A percentile compares a stretch with the other conserved stretches of the same genome.
Conservation (phyloP, 2,113 vertebrate species). For the Polyodon spathula region DNA sequence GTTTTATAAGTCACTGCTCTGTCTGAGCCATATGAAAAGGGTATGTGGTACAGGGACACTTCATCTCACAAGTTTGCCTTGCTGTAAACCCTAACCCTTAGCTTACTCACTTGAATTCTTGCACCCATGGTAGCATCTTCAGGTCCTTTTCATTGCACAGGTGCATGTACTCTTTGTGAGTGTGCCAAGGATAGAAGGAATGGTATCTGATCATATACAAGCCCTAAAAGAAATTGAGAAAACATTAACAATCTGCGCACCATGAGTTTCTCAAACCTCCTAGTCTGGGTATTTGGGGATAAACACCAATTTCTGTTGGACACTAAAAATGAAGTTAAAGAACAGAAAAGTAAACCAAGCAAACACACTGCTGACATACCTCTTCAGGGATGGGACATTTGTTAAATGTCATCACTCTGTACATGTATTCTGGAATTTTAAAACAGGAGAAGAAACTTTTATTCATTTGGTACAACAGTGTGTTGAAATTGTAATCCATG, state of each 20-base stretch:
- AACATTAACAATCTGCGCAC: too few species aligned
- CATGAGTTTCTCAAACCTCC: too few species aligned
- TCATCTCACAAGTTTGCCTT: too few species aligned
- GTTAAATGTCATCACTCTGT: conserved; percentile 79
- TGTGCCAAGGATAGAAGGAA: conserved; percentile 95
- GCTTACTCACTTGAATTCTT: conserved; percentile 79
- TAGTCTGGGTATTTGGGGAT: neutral
- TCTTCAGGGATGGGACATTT: conserved; percentile 68
- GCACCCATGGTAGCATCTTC: conserved; percentile 76
- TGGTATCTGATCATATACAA: conserved; percentile 85
- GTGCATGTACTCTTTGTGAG: conserved; percentile 69
- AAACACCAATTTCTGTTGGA: too few species aligned
- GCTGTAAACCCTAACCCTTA: too few species aligned
- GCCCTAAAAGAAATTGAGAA: conserved; percentile 52
- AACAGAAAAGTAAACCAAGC: too few species aligned
- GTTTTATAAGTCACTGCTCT: too few species aligned
- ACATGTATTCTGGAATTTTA: conserved; percentile 84
- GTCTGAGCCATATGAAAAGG: too few species aligned
- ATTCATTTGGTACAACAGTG: neutral
- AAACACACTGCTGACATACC: conserved; percentile 55
- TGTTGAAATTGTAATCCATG: neutral
- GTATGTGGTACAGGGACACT: too few species aligned
- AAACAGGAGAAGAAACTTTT: too few species aligned
- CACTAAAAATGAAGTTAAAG: too few species aligned
- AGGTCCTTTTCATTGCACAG: conserved; percentile 70